These are phyloP conservation scores for Etheostoma spectabile DNA, from an alignment of 2,113 vertebrate genomes.

Conservation along the genomic window DNA sequence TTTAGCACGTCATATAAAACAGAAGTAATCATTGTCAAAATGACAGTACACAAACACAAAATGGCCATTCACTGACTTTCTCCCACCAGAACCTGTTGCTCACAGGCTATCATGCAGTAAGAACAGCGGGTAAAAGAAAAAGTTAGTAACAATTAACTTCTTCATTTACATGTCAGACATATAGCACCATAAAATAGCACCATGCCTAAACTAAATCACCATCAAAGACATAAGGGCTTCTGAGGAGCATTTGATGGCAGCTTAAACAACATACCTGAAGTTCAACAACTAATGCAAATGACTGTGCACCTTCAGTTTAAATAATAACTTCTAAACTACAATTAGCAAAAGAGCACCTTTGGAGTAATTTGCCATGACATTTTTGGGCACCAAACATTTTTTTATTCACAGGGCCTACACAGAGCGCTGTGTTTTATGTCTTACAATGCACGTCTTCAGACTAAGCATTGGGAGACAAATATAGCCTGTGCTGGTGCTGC, in stretches of 20 bases:
- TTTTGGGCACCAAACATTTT: conserved; percentile 29
- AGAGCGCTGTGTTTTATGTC: conserved; percentile 46
- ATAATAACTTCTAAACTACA: background rate
- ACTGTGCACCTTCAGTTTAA: background rate
- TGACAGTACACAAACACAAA: background rate
- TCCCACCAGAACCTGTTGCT: too few species aligned
- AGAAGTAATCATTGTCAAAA: background rate
- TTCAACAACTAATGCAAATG: background rate
- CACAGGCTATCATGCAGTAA: background rate
- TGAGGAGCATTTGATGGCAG: background rate
- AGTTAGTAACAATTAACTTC: background rate
- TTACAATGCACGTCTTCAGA: conserved; percentile 45
- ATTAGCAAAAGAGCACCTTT: background rate
- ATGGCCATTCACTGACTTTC: background rate
- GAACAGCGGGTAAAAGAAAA: background rate
- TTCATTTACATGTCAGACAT: background rate
- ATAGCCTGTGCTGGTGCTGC: conserved; percentile 68
- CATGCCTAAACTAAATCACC: background rate
- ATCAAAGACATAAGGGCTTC: background rate
- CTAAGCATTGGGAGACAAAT: conserved; percentile 73
- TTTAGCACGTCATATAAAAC: background rate
- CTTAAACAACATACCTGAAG: background rate
- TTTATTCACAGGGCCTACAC: conserved; percentile 49
- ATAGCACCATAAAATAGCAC: background rate
- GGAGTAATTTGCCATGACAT: conserved; percentile 32